Evolutionary conservation across 1,140 invertebrate genomes (phyloP).

Genomic region (Megathymus violae): DNA sequence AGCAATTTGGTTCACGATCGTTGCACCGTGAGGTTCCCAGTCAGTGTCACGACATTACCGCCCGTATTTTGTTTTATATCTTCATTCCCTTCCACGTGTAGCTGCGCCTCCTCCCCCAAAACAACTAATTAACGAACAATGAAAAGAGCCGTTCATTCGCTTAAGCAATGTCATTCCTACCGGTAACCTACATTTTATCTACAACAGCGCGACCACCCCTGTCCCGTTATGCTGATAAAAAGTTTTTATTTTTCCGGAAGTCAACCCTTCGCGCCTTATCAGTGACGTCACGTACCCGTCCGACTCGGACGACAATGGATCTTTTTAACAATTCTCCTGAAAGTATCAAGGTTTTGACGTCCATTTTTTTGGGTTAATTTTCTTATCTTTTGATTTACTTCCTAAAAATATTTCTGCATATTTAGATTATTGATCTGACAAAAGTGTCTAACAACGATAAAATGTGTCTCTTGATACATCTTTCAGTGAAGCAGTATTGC

Average conservation of each 20-base stretch:
- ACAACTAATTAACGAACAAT: too few species aligned
- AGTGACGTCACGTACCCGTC: slow-evolving; percentile 27
- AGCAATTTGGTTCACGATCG: too few species aligned
- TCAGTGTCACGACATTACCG: too few species aligned
- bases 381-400: neutral
- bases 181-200: slow-evolving; percentile 29
- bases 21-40: too few species aligned
- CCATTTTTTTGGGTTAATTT: slow-evolving; percentile 6
- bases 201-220: slow-evolving; percentile 10
- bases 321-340: slow-evolving; percentile 30
- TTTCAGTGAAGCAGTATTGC: too few species aligned
- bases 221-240: slow-evolving; percentile 18
- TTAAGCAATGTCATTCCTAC: slow-evolving; percentile 22
- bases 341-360: slow-evolving; percentile 29
- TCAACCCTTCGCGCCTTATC: slow-evolving; percentile 33
- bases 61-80: too few species aligned
- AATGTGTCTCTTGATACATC: too few species aligned
- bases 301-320: slow-evolving; percentile 19
- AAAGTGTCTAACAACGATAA: too few species aligned
- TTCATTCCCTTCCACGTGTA: too few species aligned
- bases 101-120: too few species aligned
- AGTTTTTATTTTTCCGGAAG: slow-evolving; percentile 34
- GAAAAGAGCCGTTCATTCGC: neutral
- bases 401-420: neutral
- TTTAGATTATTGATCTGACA: neutral